A percentile compares a stretch with the other conserved stretches of the same genome.
phyloP scores from a whole-genome alignment of 2,797 vertebrate species.

The Leucoraja ocellata region DNA sequence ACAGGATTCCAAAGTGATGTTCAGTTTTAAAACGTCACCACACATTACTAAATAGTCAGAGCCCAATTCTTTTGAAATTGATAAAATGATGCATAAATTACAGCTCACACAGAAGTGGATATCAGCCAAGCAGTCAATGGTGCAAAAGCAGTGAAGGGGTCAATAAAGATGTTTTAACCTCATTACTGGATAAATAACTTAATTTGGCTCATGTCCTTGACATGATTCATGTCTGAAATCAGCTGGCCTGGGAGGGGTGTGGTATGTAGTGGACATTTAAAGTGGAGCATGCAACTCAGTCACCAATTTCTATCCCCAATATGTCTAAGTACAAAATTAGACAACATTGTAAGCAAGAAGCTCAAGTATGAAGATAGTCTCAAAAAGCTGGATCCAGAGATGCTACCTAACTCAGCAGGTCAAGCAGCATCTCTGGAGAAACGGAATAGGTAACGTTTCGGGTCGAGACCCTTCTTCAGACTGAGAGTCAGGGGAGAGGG shows the following conservation, averaged over 20 bases:
- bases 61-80: background rate
- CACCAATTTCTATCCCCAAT: background rate
- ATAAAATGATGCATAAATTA: background rate
- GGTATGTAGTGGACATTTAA: background rate
- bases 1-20: background rate
- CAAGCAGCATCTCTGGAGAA: too few relatives aligned
- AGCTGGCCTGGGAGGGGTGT: background rate
- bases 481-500: too few relatives aligned
- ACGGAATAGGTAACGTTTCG: too few relatives aligned
- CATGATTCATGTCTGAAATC: background rate
- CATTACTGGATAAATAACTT: background rate
- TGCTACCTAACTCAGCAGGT: too few relatives aligned
- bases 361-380: background rate
- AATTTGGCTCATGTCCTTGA: background rate
- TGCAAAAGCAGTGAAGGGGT: background rate
- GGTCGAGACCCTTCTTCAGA: too few relatives aligned
- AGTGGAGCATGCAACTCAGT: background rate
- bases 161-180: background rate
- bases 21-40: background rate
- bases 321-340: background rate
- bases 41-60: background rate
- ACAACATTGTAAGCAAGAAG: background rate
- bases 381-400: too few relatives aligned
- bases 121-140: background rate
- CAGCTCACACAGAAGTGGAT: background rate